Conservation (phyloP, 2,888 invertebrate genomes). For the Polydrusus tereticollis region DNA sequence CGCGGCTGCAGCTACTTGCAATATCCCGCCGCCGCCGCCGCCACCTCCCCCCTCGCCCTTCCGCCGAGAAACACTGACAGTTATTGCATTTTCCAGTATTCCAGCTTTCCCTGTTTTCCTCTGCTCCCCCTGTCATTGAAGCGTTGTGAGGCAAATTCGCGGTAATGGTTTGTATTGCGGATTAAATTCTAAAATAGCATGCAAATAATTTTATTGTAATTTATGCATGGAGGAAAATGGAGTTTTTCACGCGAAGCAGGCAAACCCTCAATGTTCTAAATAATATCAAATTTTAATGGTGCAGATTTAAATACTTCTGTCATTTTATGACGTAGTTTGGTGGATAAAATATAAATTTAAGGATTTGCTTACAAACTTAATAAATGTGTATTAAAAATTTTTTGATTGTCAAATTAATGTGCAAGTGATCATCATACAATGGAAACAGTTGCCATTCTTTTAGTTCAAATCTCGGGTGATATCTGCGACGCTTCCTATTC, state of each 20-base stretch:
- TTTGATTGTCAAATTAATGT: too few relatives aligned
- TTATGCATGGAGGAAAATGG: constrained; percentile 36
- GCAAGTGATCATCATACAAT: too few relatives aligned
- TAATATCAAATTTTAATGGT: constrained; percentile 8
- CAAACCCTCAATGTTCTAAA: constrained; percentile 15
- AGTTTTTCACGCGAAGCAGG: constrained; percentile 35
- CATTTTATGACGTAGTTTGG: neutral
- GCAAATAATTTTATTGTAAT: constrained; percentile 45
- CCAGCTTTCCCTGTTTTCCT: constrained; percentile 40
- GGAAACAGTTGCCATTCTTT: too few relatives aligned
- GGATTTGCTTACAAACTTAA: neutral
- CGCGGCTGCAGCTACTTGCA: constrained; percentile 60
- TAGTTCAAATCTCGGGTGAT: too few relatives aligned
- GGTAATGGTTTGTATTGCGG: constrained; percentile 44
- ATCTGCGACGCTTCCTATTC: too few relatives aligned
- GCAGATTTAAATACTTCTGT: neutral
- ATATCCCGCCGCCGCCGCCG: constrained; percentile 40
- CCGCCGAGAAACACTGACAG: constrained; percentile 64
- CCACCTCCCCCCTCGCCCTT: constrained; percentile 52
- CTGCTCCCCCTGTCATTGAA: constrained; percentile 31
- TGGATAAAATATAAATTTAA: neutral
- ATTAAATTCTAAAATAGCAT: constrained; percentile 46
- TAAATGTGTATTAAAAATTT: too few relatives aligned
- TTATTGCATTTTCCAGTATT: constrained; percentile 66
- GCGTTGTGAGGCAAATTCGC: constrained; percentile 31